Evolutionary conservation across 2,113 vertebrate species (phyloP), one percentile per base, ranked within the genome.

Genomic region (Lasiurus borealis): DNA sequence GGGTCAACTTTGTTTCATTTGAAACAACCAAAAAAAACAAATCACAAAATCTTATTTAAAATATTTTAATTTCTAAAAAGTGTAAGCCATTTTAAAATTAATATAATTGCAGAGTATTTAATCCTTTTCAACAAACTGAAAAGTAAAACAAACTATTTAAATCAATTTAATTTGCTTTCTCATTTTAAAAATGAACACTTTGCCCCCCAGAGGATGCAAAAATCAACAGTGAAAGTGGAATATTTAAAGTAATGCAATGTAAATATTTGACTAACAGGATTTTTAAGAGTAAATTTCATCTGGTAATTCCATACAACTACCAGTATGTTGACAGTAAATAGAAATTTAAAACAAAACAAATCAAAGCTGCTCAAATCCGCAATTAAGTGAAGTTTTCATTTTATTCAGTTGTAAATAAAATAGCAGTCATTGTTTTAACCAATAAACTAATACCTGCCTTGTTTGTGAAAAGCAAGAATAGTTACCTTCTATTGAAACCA

Each of bases 31-130:
- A 59, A 59, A 25, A 44, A 48, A 88, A 40, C 40, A 40, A 82
- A 82, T 19, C 16, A 93, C 16, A 92, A 96, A 88, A 88, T 84
- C 73, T 81, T 76, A 95, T 9, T n/a, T 68, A 93, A 96, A 95
- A 94, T 88, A 83, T 69, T 97, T 96, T 96, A 81, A 95, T 95
- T 96, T 95, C 46, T 83, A 87, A 85, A 88, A 90, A 31, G 6
- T 31, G 88, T 81, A 93, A 87, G 73, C 46, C 34, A 93, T 94
- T 85, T 77, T 88, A 95, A 89, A 94, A 95, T 87, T 80, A 95
- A 96, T 93, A 92, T 85, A 76, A 95, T 75, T 88, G 40, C 80
- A 90, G 36, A 97, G 69, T 50, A 88, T 25, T 57, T 71, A 93
- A 59, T 77, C 62, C 50, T 46, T n/a, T 85, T 92, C 46, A 78